These are phyloP conservation scores for Neofelis nebulosa DNA, from an alignment of 2,113 vertebrate species.

Conservation along the genomic window DNA sequence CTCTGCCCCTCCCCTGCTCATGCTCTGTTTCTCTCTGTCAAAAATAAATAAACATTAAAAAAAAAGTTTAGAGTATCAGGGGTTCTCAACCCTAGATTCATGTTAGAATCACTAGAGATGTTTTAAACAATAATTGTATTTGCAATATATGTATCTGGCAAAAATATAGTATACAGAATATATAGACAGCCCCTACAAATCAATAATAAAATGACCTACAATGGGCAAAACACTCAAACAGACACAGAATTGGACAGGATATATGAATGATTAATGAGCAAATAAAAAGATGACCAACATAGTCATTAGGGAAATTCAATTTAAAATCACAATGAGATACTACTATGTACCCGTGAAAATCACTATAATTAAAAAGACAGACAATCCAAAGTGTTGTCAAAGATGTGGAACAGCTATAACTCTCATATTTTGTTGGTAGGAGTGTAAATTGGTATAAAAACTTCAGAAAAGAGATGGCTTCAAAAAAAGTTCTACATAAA, in stretches of 20 bases:
- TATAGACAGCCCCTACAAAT: neutral
- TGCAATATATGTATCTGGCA: conserved; percentile 5
- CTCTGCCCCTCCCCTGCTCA: too few species aligned
- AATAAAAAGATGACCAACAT: neutral
- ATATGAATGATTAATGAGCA: neutral
- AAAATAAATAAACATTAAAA: too few species aligned
- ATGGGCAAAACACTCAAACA: neutral
- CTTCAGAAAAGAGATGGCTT: neutral
- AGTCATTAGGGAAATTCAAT: conserved; percentile 4
- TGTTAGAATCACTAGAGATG: neutral
- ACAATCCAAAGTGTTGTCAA: neutral
- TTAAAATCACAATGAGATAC: conserved; percentile 26
- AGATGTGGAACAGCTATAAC: neutral
- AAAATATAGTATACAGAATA: neutral
- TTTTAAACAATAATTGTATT: conserved; percentile 46
- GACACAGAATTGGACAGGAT: neutral
- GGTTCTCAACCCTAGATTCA: neutral
- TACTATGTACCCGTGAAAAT: neutral
- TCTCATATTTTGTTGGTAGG: neutral
- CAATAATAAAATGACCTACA: conserved; percentile 41
- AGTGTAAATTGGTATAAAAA: neutral
- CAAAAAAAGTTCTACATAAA: conserved; percentile 14
- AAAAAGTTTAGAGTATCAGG: neutral
- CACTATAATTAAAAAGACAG: neutral
- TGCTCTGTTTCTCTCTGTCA: too few species aligned